phyloP scores from a whole-genome alignment of 2,113 vertebrate species.

The Odocoileus hemionus region DNA sequence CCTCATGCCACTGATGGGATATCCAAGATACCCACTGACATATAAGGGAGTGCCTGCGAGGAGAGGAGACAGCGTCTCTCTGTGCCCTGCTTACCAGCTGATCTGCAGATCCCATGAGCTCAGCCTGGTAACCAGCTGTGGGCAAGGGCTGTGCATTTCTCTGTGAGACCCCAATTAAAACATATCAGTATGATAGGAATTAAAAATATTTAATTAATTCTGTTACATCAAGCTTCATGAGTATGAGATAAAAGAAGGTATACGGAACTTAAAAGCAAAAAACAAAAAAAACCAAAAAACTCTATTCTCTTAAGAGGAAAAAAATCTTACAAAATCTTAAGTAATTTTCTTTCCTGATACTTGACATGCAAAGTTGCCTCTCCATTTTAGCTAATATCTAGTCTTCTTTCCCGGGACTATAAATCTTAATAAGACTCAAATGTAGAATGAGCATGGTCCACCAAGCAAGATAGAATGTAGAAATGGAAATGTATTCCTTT shows the following conservation, averaged over 20 bases:
- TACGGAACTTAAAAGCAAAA: neutral
- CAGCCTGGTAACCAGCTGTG: neutral
- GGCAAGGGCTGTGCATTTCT: neutral
- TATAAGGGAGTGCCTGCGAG: fast-evolving
- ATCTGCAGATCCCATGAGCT: too few relatives aligned
- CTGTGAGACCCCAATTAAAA: neutral
- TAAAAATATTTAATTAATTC: neutral
- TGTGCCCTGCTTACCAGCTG: too few relatives aligned
- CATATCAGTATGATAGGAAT: neutral
- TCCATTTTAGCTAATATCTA: neutral
- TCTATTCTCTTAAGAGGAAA: neutral
- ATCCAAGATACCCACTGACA: neutral
- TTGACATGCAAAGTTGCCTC: neutral
- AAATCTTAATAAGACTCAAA: neutral
- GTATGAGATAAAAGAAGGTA: neutral
- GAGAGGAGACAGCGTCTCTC: neutral
- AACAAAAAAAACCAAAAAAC: neutral
- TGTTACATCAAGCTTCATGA: neutral
- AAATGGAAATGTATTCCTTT: neutral
- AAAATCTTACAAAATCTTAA: neutral
- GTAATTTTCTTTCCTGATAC: neutral
- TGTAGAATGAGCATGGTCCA: neutral
- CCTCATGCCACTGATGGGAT: neutral
- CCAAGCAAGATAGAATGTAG: neutral
- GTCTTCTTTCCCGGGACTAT: neutral